Evolutionary conservation across 2,113 vertebrate genomes (phyloP).

Genomic region (Hemiprocne comata): DNA sequence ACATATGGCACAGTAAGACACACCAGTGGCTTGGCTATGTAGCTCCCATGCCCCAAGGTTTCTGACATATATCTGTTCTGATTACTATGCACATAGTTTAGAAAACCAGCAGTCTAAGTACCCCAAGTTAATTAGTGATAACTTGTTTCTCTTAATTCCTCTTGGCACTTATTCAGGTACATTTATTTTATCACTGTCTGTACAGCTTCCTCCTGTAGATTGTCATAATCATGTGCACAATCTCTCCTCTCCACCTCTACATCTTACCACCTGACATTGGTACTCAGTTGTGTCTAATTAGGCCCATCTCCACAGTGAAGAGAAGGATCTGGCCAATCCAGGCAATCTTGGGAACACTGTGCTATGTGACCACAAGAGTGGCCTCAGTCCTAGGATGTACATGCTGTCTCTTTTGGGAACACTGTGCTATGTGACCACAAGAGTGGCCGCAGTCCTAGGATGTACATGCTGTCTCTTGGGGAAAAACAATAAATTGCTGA

Average conservation of each 20-base stretch:
- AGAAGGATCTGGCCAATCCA: background rate
- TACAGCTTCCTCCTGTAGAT: background rate
- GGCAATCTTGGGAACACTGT: background rate
- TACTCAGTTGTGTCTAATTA: background rate
- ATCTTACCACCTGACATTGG: background rate
- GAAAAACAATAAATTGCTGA: background rate
- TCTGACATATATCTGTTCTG: background rate
- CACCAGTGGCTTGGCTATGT: fast-evolving
- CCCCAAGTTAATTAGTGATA: background rate
- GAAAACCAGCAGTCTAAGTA: background rate
- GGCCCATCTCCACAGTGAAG: background rate
- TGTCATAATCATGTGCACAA: background rate
- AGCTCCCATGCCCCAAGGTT: background rate
- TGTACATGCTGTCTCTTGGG: background rate
- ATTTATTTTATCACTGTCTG: background rate
- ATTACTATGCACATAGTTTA: background rate
- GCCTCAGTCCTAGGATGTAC: background rate
- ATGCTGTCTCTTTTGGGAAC: background rate
- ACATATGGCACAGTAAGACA: background rate
- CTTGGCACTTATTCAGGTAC: background rate
- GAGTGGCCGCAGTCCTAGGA: background rate
- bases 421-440: background rate
- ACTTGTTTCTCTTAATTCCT: background rate
- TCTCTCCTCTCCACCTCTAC: background rate
- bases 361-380: background rate